Base-by-base conservation (phyloP, 1,140 invertebrate species). In the Drosophila burlai region DNA sequence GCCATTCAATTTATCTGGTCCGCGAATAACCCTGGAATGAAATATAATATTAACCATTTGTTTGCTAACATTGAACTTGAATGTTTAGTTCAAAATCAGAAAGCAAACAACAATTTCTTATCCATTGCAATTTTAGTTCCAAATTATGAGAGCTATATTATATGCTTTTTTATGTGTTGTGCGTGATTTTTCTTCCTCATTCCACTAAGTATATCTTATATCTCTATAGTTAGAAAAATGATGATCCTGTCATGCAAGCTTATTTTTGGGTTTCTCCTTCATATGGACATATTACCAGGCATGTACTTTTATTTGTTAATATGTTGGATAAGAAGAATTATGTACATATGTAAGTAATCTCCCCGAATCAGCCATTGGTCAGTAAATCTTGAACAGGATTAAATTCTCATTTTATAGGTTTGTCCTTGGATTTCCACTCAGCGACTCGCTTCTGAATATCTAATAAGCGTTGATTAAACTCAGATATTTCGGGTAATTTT, bases 51-150 rank as follows among this genome's bases (percentile, higher is more conserved):
- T 69, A 50, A 10, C 26, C 21, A 58, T 5, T 24, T 38, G 13
- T 21, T 9, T 15, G 58, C 13, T 68, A n/a, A 1, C 58, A 45
- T 61, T 86, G 65, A 82, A 82, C 79, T 79, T 81, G 64, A 59
- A 42, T 38, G 5, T 21, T 49, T 21, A 16, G 13, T 24, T 18
- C 16, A 18, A 16, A 62, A 3, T 21, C 16, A 47, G 24, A n/a
- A 24, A 31, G 8, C 34, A 10, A 21, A 4, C 13, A 21, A 54
- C 1, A 13, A 34, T 36, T 52, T n/a, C 5, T 34, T 21, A 18
- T 34, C n/a, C 1, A 34, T 8, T 52, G 10, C 6, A 34, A 18
- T 18, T 50, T 29, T 26, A 11, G 34, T 2, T 34, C 31, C 31
- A 34, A 10, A 34, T 10, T 36, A 36, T 36, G 11, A 24, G 10